These are phyloP conservation scores for Brenthis hecate DNA, from an alignment of 2,888 invertebrate genomes.

Conservation along the genomic window DNA sequence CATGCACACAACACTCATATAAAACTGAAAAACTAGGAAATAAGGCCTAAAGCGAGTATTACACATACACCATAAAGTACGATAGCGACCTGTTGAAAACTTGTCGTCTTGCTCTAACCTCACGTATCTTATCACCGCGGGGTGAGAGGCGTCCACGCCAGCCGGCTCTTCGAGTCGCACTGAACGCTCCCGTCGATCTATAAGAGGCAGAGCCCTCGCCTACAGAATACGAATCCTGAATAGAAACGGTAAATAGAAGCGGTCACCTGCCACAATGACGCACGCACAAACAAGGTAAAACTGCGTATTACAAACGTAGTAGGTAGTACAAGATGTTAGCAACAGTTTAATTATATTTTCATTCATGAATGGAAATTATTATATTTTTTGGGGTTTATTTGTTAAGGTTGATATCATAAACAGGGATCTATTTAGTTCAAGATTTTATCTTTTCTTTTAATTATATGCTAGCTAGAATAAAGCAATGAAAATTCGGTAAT, in stretches of 20 bases:
- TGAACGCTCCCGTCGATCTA: slow-evolving; percentile 70
- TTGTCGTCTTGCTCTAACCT: slow-evolving; percentile 63
- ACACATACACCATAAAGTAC: slow-evolving; percentile 73
- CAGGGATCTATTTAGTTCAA: too few relatives aligned
- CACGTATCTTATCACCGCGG: slow-evolving; percentile 42
- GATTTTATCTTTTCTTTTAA: too few relatives aligned
- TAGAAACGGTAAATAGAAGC: slow-evolving; percentile 74
- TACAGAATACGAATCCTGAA: slow-evolving; percentile 59
- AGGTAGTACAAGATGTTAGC: not conserved
- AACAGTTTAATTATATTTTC: too few relatives aligned
- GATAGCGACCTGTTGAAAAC: slow-evolving; percentile 81
- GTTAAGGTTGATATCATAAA: too few relatives aligned
- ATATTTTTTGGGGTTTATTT: too few relatives aligned
- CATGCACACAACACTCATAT: too few relatives aligned
- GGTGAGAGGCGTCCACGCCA: slow-evolving; percentile 66
- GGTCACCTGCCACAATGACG: slow-evolving; percentile 57
- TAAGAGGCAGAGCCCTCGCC: slow-evolving; percentile 64
- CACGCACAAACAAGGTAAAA: slow-evolving; percentile 16
- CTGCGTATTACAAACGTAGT: not conserved
- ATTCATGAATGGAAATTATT: too few relatives aligned
- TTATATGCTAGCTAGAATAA: too few relatives aligned
- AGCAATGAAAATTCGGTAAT: too few relatives aligned
- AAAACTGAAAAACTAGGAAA: too few relatives aligned
- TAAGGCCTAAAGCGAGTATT: slow-evolving; percentile 23
- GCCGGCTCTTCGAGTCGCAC: slow-evolving; percentile 69